phyloP scores from a whole-genome alignment of 2,797 vertebrate species.

The Tamandua tetradactyla region DNA sequence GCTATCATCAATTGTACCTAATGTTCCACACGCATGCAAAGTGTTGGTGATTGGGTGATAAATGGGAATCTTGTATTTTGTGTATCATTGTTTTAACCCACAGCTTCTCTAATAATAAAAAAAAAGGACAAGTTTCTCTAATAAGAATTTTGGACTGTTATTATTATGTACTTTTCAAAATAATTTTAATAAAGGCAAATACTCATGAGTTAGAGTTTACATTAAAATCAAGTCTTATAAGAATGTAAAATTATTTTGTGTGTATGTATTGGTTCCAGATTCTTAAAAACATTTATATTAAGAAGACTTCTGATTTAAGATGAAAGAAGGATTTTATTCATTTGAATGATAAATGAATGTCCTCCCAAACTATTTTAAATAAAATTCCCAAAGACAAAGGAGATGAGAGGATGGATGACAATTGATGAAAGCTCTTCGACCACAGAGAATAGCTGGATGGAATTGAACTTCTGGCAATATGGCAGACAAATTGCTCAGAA shows the following conservation, averaged over 20 bases:
- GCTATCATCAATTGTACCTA: too few relatives aligned
- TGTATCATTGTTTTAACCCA: too few relatives aligned
- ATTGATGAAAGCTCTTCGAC: not conserved
- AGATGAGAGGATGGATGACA: not conserved
- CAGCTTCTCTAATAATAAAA: too few relatives aligned
- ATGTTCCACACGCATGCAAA: too few relatives aligned
- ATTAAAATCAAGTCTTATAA: not conserved
- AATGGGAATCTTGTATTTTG: too few relatives aligned
- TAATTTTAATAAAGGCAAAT: not conserved
- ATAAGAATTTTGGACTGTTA: not conserved
- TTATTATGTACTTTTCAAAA: not conserved
- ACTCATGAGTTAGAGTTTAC: not conserved
- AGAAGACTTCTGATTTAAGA: not conserved
- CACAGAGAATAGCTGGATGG: not conserved
- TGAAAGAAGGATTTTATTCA: not conserved
- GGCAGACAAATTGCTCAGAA: not conserved
- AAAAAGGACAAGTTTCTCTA: not conserved
- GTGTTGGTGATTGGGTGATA: too few relatives aligned
- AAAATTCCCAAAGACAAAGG: conserved; percentile 1
- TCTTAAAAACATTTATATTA: not conserved
- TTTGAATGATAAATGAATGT: not conserved
- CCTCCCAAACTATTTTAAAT: not conserved
- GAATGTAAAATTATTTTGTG: not conserved
- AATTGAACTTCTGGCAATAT: not conserved
- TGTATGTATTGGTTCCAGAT: not conserved